Evolutionary conservation across 2,113 vertebrate species (phyloP).

Genomic region (Circaetus cinerascens): DNA sequence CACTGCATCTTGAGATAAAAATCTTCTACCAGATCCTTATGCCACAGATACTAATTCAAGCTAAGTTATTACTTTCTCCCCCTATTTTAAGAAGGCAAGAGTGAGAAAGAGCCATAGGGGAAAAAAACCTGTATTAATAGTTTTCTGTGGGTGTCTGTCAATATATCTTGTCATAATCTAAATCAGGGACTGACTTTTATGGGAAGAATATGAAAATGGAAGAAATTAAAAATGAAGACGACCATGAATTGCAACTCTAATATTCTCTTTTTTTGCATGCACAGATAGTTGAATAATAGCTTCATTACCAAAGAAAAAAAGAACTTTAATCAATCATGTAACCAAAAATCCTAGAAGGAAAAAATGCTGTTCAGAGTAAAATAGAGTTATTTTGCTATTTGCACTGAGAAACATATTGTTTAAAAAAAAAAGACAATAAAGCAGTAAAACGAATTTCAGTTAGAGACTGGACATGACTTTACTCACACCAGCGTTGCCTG

Average conservation of each 20-base stretch:
- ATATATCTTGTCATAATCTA: neutral
- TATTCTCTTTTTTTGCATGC: neutral
- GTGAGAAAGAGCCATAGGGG: neutral
- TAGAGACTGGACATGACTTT: neutral
- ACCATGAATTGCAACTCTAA: neutral
- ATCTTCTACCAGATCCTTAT: neutral
- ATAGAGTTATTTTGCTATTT: neutral
- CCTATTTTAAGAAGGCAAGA: neutral
- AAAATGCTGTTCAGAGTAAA: neutral
- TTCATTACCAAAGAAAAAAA: neutral
- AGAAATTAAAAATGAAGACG: neutral
- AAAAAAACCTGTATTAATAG: neutral
- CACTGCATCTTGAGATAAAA: neutral
- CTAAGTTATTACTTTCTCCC: neutral
- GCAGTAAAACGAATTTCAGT: neutral
- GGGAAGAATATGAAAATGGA: neutral
- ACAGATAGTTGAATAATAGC: neutral
- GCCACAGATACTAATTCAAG: neutral
- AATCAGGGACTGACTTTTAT: neutral
- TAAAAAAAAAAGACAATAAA: neutral
- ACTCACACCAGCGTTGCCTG: neutral
- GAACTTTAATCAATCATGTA: neutral
- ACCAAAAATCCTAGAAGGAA: neutral
- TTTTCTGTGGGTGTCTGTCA: slow-evolving; percentile 14
- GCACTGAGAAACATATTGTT: neutral